Base-by-base conservation (phyloP, 2,113 vertebrate genomes). In the Myxocyprinus asiaticus region DNA sequence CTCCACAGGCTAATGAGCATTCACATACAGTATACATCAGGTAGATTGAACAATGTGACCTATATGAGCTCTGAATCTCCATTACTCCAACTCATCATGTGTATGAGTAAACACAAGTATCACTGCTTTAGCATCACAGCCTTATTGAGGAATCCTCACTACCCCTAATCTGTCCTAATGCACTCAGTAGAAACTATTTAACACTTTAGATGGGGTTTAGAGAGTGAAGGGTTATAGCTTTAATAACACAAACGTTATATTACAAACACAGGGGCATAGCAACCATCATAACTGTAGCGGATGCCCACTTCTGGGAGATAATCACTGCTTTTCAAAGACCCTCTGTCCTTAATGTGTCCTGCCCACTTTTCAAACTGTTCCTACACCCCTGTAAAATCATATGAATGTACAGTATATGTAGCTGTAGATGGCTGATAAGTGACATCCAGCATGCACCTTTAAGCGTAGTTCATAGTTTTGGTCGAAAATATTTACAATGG, bases 1-100 rank as follows among this genome's bases (percentile, higher is more conserved):
- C 9, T 71, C 33, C 22, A 71, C 33, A 56, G 42, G 14, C 69
- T 15, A 72, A 72, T 72, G 14, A 58, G n/a, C 50, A 55, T n/a
- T 42, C 11, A 51, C 50, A 69, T 53, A 33, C 22, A 33, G 22
- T 33, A 14, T 4, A 53, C 69, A 58, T 69, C 67, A n/a, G 50
- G 48, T 7, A 43, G 48, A 56, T n/a, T n/a, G n/a, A 55, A n/a
- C 67, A 56, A 48, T 15, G 33, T 72, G 69, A 45, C 69, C 69
- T 72, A 47, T 4, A 45, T 47, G 9, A 59, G 69, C 33, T 59
- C 59, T 9, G 9, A 3, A 62, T 17, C 17, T 7, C 22, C 17
- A 15, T 45, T 9, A 5, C 53, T 53, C 11, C 12, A 55, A 55
- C 51, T 11, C 10, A 9, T 50, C 22, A 10, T 69, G 67, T 53